Conservation (phyloP, 30 jellyfish, hydroid and myxozoan genomes). For the Clytia hemisphaerica region DNA sequence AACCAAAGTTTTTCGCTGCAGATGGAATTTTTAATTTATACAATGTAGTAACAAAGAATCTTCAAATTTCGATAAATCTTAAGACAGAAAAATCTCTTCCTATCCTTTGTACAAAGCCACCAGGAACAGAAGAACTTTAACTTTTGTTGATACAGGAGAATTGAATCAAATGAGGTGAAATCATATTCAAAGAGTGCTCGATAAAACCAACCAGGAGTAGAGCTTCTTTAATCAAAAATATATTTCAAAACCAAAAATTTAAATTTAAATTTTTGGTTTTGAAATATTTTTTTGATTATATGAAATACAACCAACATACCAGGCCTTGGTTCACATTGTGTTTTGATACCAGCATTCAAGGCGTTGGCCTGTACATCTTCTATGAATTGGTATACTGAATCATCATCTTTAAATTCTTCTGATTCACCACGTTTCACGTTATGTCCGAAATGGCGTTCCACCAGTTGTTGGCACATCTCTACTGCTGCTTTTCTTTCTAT, state of each 20-base stretch:
- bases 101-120: too few species aligned
- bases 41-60: too few species aligned
- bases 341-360: slow-evolving; percentile 48
- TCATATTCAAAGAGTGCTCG: too few species aligned
- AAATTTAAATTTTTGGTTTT: too few species aligned
- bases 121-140: too few species aligned
- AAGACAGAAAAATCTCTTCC: too few species aligned
- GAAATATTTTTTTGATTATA: too few species aligned
- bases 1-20: too few species aligned
- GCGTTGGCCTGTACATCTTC: slow-evolving; percentile 71
- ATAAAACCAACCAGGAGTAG: not conserved
- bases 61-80: too few species aligned
- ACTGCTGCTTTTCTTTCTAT: slow-evolving; percentile 64
- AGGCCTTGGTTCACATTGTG: slow-evolving; percentile 77
- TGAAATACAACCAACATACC: slow-evolving; percentile 28
- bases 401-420: slow-evolving; percentile 63
- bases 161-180: too few species aligned
- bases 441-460: slow-evolving; percentile 73
- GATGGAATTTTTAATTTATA: too few species aligned
- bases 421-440: slow-evolving; percentile 54
- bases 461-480: slow-evolving; percentile 58
- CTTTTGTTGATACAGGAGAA: too few species aligned
- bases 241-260: not conserved
- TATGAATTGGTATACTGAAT: slow-evolving; percentile 65
- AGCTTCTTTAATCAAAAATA: not conserved